phyloP scores from a whole-genome alignment of 1,140 invertebrate species.

The Diabrotica virgifera region DNA sequence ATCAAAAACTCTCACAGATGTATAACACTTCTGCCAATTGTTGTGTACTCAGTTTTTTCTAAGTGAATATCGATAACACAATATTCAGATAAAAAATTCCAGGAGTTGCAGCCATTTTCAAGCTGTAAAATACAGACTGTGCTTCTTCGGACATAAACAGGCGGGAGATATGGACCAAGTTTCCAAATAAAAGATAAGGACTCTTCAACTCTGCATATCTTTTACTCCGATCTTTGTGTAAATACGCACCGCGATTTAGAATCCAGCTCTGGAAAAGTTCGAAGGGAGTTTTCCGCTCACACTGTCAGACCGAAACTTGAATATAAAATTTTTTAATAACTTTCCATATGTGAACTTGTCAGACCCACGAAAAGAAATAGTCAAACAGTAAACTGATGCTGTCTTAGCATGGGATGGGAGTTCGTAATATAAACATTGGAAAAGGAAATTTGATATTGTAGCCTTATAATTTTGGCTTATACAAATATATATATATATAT shows the following conservation, averaged over 20 bases:
- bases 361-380: conserved; percentile 3
- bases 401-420: background rate
- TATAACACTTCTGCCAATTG: too few species aligned
- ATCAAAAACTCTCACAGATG: too few species aligned
- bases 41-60: background rate
- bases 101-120: background rate
- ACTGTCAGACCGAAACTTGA: conserved; percentile 24
- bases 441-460: background rate
- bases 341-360: conserved; percentile 25
- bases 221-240: conserved; percentile 1
- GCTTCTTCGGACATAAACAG: conserved; percentile 30
- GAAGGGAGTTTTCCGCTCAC: conserved; percentile 22
- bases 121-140: background rate
- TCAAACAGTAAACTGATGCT: conserved; percentile 11
- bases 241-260: background rate
- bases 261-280: conserved; percentile 21
- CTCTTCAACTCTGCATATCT: conserved; percentile 22
- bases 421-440: conserved; percentile 11
- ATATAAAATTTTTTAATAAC: conserved; percentile 32
- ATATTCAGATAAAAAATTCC: background rate
- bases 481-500: too few species aligned
- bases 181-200: conserved; percentile 36
- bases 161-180: conserved; percentile 30
- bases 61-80: background rate
- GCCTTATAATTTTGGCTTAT: background rate